Base-by-base conservation (phyloP, 2,888 invertebrate species). In the Acheta domesticus region DNA sequence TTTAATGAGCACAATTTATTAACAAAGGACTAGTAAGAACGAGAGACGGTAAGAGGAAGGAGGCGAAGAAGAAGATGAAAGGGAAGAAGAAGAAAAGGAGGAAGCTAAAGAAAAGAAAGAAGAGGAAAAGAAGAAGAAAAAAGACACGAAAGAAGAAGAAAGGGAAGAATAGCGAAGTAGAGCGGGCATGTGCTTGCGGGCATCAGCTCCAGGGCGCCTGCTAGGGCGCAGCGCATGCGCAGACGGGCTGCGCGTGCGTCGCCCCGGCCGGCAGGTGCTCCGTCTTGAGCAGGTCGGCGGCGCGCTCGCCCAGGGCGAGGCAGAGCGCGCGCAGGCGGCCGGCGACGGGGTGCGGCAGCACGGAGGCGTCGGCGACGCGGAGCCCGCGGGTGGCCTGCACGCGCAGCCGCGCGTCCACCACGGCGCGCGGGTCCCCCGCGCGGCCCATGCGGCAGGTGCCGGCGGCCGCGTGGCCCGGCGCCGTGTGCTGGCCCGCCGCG, bases 401-500 rank as follows among this genome's bases (percentile, higher is more conserved):
- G 5, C 62, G 62, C 62, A 62, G 14, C 16, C 62, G 62, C 62
- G 62, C 16, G 62, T 62, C 62, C 62, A 62, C 62, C 16, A 62
- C 62, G 62, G 62, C 62, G 62, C 62, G 62, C 14, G 62, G 14
- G 62, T 62, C 62, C 11, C n/a, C 62, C 62, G 62, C 62, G 62
- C 62, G 62, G n/a, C 62, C 62, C 62, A 62, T 62, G 62, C 62
- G 62, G n/a, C 62, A 62, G 14, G 62, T 62, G 62, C 62, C 62
- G 3, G 62, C 62, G 16, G 62, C 16, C n/a, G 62, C 62, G 16
- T 62, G 62, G 62, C 62, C 62, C n/a, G 62, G 62, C 62, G n/a
- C 62, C 62, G 62, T 62, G 62, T 62, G 62, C n/a, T 62, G 16
- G 16, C 4, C 16, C 62, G 62, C 62, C n/a, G 62, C 62, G n/a